Percentiles rank a stretch among this genome's conserved stretches.
Conservation (phyloP, 2,888 invertebrate genomes). For the Meta bourneti region DNA sequence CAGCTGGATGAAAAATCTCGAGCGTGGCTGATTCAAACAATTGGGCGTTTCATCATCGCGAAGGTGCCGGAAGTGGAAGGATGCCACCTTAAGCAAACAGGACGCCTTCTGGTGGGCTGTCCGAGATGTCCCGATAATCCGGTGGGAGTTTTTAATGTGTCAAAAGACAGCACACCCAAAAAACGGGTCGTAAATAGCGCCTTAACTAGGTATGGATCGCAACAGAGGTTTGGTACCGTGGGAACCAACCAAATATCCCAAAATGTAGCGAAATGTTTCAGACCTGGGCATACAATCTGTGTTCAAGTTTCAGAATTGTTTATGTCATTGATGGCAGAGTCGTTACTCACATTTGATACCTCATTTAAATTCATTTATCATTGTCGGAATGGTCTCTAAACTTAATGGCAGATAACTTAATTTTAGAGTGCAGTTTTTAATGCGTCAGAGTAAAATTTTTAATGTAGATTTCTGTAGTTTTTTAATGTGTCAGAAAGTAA, state of each 20-base stretch:
- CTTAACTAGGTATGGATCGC: constrained; percentile 21
- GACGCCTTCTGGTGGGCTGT: constrained; percentile 35
- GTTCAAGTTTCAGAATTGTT: too few relatives aligned
- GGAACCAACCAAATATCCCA: not conserved
- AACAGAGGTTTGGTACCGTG: too few relatives aligned
- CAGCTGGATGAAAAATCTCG: not conserved
- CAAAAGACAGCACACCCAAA: constrained; percentile 47
- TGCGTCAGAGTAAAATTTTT: too few relatives aligned
- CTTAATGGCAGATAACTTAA: too few relatives aligned
- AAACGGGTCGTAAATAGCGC: constrained; percentile 36
- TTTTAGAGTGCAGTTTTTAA: too few relatives aligned
- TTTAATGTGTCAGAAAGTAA: too few relatives aligned
- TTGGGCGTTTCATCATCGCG: constrained; percentile 42
- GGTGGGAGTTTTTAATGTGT: constrained; percentile 69
- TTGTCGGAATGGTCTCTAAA: too few relatives aligned
- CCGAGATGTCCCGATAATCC: constrained; percentile 38
- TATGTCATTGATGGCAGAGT: too few relatives aligned
- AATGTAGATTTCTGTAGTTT: too few relatives aligned
- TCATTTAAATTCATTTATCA: too few relatives aligned
- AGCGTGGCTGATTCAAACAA: constrained; percentile 40
- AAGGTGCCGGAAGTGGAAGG: constrained; percentile 47
- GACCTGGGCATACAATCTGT: not conserved
- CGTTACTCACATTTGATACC: too few relatives aligned
- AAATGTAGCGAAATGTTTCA: not conserved
- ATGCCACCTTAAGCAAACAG: constrained; percentile 59